Evolutionary conservation across 37 sponge, comb jelly and placozoan species (phyloP), one percentile per base, ranked within the genome.

Genomic region (Beroe forskalii): DNA sequence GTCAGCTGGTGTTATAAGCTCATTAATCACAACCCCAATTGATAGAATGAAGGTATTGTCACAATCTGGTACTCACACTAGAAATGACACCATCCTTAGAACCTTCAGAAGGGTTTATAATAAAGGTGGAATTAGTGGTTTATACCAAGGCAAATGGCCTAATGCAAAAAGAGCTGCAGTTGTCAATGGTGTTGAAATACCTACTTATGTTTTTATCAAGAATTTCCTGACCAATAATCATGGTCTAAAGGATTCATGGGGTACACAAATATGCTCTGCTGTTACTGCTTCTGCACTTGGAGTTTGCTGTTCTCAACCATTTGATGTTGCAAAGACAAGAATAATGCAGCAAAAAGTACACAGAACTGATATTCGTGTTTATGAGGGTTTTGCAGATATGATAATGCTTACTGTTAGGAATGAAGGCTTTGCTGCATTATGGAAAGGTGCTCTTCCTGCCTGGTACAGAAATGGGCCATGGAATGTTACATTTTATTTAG

Each of bases 111-210:
- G 30, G 27, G 40, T 43, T 80, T 43, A 80, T 48, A 41, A 43
- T 80, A 41, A 44, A 25, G 86, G 55, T 40, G 86, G 86, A 12
- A 30, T 80, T 28, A 41, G 55, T 41, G 48, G 86, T 23, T 27
- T 80, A 4, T 80, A 80, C 20, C 86, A 80, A 44, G 86, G 86
- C 1, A 80, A 28, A 25, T 80, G 86, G 86, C 86, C 86, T 4
- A 80, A 80, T 80, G 86, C 86, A 25, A 80, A 80, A 27, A 80
- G 86, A 43, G 86, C 86, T 42, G 86, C 86, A 41, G 86, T 43
- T 32, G 86, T 80, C 2, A 80, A 80, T 80, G 86, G 86, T 22
- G 86, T 25, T 80, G 86, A 80, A 44, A 80, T 80, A 4, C 86
- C 86, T 40, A 33, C 38, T 44, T 80, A 80, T 44, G 55, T 44